phyloP scores from a whole-genome alignment of 2,888 invertebrate species.

The Agriotes lineatus region DNA sequence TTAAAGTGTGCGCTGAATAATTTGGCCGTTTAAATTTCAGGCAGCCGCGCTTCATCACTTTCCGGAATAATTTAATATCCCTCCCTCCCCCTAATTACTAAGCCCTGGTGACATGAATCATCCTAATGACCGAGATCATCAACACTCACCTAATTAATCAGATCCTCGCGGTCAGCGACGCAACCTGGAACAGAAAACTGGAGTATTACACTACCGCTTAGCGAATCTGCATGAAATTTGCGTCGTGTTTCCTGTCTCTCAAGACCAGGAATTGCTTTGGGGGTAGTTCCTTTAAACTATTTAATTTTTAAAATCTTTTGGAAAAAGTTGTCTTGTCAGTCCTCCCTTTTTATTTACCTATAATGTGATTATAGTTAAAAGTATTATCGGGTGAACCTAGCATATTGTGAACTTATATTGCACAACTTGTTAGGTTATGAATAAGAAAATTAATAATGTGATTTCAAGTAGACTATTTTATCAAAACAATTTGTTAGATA shows the following conservation, averaged over 20 bases:
- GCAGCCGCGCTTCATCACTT: conserved; percentile 35
- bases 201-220: not conserved
- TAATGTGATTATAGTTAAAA: too few species aligned
- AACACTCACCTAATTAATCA: conserved; percentile 61
- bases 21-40: conserved; percentile 37
- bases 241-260: not conserved
- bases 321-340: too few species aligned
- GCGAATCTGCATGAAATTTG: not conserved
- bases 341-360: too few species aligned
- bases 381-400: too few species aligned
- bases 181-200: conserved; percentile 5
- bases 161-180: conserved; percentile 32
- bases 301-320: too few species aligned
- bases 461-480: too few species aligned
- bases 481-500: too few species aligned
- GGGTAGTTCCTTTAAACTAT: too few species aligned
- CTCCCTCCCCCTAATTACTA: conserved; percentile 52
- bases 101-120: conserved; percentile 56
- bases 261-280: too few species aligned
- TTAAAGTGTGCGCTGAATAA: conserved; percentile 35
- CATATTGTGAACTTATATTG: too few species aligned
- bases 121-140: conserved; percentile 59
- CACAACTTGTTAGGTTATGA: too few species aligned
- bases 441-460: too few species aligned
- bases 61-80: conserved; percentile 39